These are phyloP conservation scores for Anthopleura xanthogrammica DNA, from an alignment of 92 coral and sea anemone species.

Conservation along the genomic window DNA sequence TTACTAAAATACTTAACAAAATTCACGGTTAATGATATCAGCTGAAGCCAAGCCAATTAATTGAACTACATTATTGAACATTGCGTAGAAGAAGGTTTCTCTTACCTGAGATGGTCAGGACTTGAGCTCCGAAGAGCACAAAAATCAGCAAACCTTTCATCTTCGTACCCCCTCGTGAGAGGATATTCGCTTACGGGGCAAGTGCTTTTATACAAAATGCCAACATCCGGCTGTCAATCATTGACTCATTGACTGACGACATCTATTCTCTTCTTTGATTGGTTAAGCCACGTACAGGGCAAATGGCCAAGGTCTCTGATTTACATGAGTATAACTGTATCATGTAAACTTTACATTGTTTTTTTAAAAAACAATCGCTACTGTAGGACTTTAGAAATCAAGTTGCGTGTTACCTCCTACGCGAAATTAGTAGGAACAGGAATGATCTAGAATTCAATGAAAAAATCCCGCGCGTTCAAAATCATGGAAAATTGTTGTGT, in stretches of 20 bases:
- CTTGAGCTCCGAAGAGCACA: constrained; percentile 18
- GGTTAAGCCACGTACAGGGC: not conserved
- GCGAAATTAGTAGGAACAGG: too few species aligned
- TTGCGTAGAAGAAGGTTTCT: not conserved
- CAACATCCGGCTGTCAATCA: constrained; percentile 29
- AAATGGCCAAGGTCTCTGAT: too few species aligned
- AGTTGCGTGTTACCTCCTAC: too few species aligned
- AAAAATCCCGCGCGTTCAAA: too few species aligned
- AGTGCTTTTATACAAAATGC: constrained; percentile 2
- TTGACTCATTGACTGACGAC: not conserved
- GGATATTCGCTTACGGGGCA: not conserved
- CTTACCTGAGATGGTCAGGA: constrained; percentile 11
- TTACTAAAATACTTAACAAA: too few species aligned
- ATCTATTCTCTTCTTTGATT: not conserved
- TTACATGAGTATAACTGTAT: too few species aligned
- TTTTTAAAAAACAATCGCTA: too few species aligned
- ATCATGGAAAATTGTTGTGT: not conserved
- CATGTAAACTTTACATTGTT: too few species aligned
- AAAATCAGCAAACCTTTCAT: constrained; percentile 4
- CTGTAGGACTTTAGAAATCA: too few species aligned
- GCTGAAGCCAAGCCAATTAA: not conserved
- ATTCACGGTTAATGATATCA: not conserved
- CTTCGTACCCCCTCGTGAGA: constrained; percentile 8
- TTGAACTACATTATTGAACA: not conserved
- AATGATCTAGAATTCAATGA: too few species aligned